phyloP scores from a whole-genome alignment of 2,113 vertebrate genomes.

The Peromyscus californicus region DNA sequence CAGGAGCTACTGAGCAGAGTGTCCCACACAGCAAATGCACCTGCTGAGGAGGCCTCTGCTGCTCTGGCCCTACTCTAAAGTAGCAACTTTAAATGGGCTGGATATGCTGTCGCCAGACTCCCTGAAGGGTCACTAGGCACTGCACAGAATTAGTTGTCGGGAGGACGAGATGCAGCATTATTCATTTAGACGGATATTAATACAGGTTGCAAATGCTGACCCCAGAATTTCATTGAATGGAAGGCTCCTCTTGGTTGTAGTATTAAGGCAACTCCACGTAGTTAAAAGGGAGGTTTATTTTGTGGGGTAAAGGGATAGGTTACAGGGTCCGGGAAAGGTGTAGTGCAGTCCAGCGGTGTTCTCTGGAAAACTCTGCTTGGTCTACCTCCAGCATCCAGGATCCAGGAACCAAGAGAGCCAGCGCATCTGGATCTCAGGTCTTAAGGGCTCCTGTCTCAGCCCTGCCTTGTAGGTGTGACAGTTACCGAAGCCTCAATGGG shows the following conservation, averaged over 20 bases:
- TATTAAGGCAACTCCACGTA: no score
- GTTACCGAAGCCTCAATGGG: no score
- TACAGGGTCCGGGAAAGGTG: no score
- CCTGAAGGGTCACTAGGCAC: background rate
- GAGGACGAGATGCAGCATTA: background rate
- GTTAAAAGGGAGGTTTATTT: no score
- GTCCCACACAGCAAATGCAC: accelerated
- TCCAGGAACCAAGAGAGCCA: no score
- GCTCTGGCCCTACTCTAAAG: background rate
- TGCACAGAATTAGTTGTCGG: background rate
- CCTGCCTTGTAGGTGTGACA: no score
- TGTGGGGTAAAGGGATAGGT: no score
- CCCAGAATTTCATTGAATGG: background rate
- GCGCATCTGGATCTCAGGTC: no score
- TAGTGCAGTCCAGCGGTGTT: no score
- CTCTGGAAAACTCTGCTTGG: no score
- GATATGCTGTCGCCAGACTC: background rate
- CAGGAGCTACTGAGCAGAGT: background rate
- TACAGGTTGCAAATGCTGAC: accelerated
- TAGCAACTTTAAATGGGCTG: background rate
- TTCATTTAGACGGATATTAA: background rate
- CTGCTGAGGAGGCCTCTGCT: background rate
- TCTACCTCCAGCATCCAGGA: no score
- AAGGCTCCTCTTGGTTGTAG: background rate
- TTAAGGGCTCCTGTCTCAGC: no score